These are phyloP conservation scores for Campoletis sonorensis DNA, from an alignment of 1,140 invertebrate species.

Conservation along the genomic window DNA sequence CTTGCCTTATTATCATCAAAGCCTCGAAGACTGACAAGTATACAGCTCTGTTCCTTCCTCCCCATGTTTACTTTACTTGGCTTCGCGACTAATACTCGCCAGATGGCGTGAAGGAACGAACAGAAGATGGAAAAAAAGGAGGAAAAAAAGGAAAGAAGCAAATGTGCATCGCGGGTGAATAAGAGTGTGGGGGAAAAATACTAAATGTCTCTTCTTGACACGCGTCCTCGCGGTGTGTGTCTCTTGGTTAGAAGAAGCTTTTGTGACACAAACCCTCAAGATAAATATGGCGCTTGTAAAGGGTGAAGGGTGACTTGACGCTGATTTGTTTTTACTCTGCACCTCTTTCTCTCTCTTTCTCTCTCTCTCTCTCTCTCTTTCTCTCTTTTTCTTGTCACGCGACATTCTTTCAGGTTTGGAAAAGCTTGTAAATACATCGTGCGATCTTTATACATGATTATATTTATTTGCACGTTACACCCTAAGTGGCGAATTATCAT, in stretches of 20 bases:
- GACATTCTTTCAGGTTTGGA: not conserved
- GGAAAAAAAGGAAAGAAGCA: slow-evolving; percentile 44
- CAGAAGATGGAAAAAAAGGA: not conserved
- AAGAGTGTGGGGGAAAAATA: slow-evolving; percentile 9
- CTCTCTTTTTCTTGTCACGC: not conserved
- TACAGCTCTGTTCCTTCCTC: too few relatives aligned
- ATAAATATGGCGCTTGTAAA: not conserved
- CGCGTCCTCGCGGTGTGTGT: not conserved
- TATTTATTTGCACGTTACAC: too few relatives aligned
- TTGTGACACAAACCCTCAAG: not conserved
- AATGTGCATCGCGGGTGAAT: slow-evolving; percentile 53
- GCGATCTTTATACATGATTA: too few relatives aligned
- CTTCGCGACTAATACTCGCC: slow-evolving; percentile 34
- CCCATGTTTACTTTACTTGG: too few relatives aligned
- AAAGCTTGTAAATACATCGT: too few relatives aligned
- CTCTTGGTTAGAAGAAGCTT: not conserved
- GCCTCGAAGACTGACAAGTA: too few relatives aligned
- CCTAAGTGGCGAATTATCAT: too few relatives aligned
- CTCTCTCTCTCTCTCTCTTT: not conserved
- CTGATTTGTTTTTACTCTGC: slow-evolving; percentile 2
- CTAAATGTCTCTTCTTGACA: slow-evolving; percentile 50
- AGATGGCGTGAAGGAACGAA: not conserved
- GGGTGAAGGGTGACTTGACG: not conserved
- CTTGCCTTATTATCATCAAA: too few relatives aligned
- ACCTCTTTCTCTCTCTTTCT: too few relatives aligned